Percentiles rank a stretch among this genome's conserved stretches.
phyloP scores from a whole-genome alignment of 2,797 vertebrate genomes.

The Chloroceryle amazona region DNA sequence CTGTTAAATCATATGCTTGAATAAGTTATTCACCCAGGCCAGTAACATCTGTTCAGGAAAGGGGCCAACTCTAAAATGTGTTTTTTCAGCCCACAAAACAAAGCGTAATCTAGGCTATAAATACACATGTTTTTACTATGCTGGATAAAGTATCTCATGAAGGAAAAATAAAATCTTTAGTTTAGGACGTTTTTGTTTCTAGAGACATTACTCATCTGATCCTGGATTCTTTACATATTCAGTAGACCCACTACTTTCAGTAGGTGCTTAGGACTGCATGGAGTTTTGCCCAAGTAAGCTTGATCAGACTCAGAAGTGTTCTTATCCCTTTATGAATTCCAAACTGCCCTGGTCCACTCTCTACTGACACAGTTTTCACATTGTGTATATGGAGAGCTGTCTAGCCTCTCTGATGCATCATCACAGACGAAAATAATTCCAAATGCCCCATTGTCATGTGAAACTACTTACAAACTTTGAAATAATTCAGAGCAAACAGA shows the following conservation, averaged over 20 bases:
- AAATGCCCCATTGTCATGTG: slow-evolving; percentile 48
- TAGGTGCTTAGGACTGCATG: neutral
- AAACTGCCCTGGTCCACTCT: neutral
- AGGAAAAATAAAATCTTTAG: slow-evolving; percentile 1
- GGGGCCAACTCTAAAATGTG: slow-evolving; percentile 61
- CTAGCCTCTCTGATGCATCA: slow-evolving; percentile 39
- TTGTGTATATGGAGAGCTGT: neutral
- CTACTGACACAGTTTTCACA: slow-evolving; percentile 29
- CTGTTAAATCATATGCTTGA: slow-evolving; percentile 28
- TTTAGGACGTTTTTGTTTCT: slow-evolving; percentile 45
- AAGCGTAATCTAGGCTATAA: slow-evolving; percentile 67
- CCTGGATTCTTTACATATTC: neutral
- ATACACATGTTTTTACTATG: slow-evolving; percentile 47
- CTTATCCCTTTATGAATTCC: neutral
- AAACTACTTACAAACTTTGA: slow-evolving; percentile 67
- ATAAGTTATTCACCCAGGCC: slow-evolving; percentile 65
- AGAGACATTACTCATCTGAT: slow-evolving; percentile 45
- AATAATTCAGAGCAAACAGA: slow-evolving; percentile 74
- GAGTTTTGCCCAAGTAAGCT: neutral
- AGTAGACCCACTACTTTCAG: neutral
- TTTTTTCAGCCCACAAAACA: slow-evolving; percentile 67
- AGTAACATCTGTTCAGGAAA: slow-evolving; percentile 72
- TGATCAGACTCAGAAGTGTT: neutral
- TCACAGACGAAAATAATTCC: slow-evolving; percentile 37
- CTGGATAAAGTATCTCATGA: slow-evolving; percentile 17